Evolutionary conservation across 2,797 vertebrate species (phyloP), one percentile per base, ranked within the genome.

Genomic region (Diceros bicornis): DNA sequence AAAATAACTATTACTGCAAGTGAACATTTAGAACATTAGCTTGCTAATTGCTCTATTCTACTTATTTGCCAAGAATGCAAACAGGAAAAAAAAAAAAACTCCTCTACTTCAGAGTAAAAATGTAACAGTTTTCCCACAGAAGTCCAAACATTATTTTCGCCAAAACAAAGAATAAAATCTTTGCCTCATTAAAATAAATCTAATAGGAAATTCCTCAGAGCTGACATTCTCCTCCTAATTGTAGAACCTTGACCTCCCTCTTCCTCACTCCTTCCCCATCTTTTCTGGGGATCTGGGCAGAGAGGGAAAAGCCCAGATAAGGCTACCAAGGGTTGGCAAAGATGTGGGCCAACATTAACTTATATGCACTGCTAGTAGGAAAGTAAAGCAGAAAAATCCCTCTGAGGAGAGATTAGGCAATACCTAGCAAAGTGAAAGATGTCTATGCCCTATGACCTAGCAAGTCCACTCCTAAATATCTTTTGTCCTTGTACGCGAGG

Each of bases 11-110:
- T 93, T 83, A 89, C 61, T 75, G 23, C 89, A 94, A 97, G 78
- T 64, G 66, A 97, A 91, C 96, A 96, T 94, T 97, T 81, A 92
- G 95, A 95, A 95, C 89, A 96, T 75, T 95, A 94, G 62, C 37
- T 97, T 95, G 89, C 57, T 96, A 95, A 97, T 34, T 97, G 81
- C 68, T 72, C 90, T 82, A 69, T 83, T 93, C 93, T 66, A 52
- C 64, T 92, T 97, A 94, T 87, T 96, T 97, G 78, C 61, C 78
- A 97, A 96, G 66, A 95, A 95, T 25, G 16, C 34, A 94, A 86
- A 94, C 2, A 25, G 66, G 18, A 0, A 1, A 29, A 12, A 21
- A 61, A 61, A 32, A 57, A 17, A 13, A 66, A 21, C 5, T 61
- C 52, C 47, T 81, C 41, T 50, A 91, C 59, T 96, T 92, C 55